Percentiles rank a stretch among this genome's conserved stretches.
Evolutionary conservation across 2,888 invertebrate species (phyloP).

Genomic region (Mongoloraphidia duomilia): DNA sequence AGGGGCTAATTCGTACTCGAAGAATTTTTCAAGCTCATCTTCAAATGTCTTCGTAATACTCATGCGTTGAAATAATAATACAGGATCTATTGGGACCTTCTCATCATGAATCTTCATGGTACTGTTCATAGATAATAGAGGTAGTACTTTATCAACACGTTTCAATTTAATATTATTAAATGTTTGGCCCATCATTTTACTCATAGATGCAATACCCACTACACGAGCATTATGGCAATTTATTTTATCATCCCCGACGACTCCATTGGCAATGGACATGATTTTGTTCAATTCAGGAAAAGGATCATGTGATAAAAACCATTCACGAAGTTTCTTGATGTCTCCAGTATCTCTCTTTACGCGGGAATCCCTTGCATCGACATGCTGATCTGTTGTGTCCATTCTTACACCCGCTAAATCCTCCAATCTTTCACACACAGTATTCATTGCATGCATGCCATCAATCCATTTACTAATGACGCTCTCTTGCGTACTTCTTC

Average conservation of each 20-base stretch:
- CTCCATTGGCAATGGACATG: constrained; percentile 14
- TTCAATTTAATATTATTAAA: constrained; percentile 21
- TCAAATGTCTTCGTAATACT: constrained; percentile 12
- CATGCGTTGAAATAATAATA: constrained; percentile 23
- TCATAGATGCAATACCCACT: constrained; percentile 19
- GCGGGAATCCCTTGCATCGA: constrained; percentile 24
- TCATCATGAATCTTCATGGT: constrained; percentile 22
- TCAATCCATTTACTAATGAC: constrained; percentile 25
- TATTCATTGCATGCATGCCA: constrained; percentile 20
- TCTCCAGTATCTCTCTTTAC: constrained; percentile 19
- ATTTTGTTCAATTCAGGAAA: constrained; percentile 16
- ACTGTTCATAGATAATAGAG: constrained; percentile 20
- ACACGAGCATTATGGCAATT: constrained; percentile 18
- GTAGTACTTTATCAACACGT: constrained; percentile 21
- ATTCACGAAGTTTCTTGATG: constrained; percentile 18
- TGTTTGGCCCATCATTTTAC: constrained; percentile 19
- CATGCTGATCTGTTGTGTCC: constrained; percentile 24
- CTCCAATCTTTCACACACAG: constrained; percentile 12
- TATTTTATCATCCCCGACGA: constrained; percentile 14
- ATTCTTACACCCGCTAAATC: constrained; percentile 10
- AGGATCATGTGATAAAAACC: constrained; percentile 22
- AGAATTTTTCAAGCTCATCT: constrained; percentile 17
- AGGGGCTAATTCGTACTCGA: too few species aligned
- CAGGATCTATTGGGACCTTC: constrained; percentile 19
- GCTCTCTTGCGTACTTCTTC: constrained; percentile 24